A percentile compares a stretch with the other conserved stretches of the same genome.
These are phyloP conservation scores for Austrolebias charrua DNA, from an alignment of 2,797 vertebrate species.

Conservation along the genomic window DNA sequence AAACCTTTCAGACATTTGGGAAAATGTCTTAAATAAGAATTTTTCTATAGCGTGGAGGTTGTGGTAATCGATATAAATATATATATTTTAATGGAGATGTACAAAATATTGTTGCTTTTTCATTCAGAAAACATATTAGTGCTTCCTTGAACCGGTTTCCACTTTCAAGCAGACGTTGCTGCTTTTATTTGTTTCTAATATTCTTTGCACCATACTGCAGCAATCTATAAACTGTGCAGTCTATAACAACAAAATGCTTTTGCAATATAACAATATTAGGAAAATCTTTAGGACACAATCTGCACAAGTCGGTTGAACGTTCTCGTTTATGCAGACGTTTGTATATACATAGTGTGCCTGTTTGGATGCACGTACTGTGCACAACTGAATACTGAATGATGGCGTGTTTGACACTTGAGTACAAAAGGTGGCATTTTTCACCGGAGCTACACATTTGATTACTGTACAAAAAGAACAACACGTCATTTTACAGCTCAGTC, in stretches of 20 bases:
- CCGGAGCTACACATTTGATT: slow-evolving; percentile 74
- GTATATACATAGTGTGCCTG: slow-evolving; percentile 77
- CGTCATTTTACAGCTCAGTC: slow-evolving; percentile 68
- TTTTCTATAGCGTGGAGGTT: slow-evolving; percentile 32
- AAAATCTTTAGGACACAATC: slow-evolving; percentile 77
- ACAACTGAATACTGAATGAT: slow-evolving; percentile 81
- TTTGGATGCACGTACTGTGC: slow-evolving; percentile 72
- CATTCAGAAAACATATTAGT: slow-evolving; percentile 80
- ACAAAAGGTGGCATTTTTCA: slow-evolving; percentile 79
- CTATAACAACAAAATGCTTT: slow-evolving; percentile 71
- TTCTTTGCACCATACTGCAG: slow-evolving; percentile 68
- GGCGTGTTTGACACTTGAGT: slow-evolving; percentile 80
- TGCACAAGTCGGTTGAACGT: slow-evolving; percentile 76
- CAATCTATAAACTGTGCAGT: slow-evolving; percentile 62
- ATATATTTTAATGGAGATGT: slow-evolving; percentile 26
- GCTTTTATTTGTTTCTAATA: slow-evolving; percentile 55
- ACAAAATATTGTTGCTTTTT: slow-evolving; percentile 58
- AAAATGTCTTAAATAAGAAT: slow-evolving; percentile 27
- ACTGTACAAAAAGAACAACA: slow-evolving; percentile 80
- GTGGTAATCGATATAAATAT: slow-evolving; percentile 50
- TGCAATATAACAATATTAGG: slow-evolving; percentile 70
- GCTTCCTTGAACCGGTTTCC: slow-evolving; percentile 72
- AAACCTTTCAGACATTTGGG: slow-evolving; percentile 19
- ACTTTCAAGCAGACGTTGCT: slow-evolving; percentile 68
- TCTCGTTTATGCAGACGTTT: slow-evolving; percentile 72